phyloP scores from a whole-genome alignment of 2,797 vertebrate species.

The Neopelma chrysocephalum region DNA sequence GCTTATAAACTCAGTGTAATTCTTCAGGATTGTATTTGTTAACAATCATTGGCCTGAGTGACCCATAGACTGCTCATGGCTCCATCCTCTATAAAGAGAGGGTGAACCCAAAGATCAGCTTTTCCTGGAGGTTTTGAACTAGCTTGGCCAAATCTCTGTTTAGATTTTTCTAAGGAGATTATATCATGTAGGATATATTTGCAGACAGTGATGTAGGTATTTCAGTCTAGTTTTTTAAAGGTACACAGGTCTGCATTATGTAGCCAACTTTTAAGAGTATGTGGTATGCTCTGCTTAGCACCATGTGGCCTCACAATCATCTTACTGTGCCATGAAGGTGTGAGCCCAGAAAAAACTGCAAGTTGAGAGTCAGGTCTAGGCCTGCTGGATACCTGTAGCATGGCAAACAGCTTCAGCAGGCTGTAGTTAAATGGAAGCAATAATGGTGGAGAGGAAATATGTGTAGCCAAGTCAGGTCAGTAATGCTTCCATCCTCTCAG shows the following conservation, averaged over 20 bases:
- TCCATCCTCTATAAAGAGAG: background rate
- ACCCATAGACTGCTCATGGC: background rate
- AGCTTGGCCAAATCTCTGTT: background rate
- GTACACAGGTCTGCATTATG: background rate
- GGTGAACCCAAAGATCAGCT: background rate
- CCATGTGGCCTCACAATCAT: background rate
- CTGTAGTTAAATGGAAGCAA: background rate
- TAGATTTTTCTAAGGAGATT: background rate
- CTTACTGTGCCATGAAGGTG: background rate
- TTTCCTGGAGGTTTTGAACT: background rate
- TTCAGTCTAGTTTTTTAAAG: background rate
- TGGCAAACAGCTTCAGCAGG: background rate
- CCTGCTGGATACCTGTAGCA: background rate
- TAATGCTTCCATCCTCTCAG: background rate
- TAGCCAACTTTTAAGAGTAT: background rate
- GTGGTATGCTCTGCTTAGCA: background rate
- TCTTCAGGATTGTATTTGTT: background rate
- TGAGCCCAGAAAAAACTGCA: background rate
- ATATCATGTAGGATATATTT: background rate
- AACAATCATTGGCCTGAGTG: background rate
- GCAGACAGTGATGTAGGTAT: background rate
- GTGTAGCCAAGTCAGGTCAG: background rate
- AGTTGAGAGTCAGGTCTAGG: background rate
- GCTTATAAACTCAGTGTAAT: background rate
- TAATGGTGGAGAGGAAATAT: background rate